Conservation (phyloP, 2,113 vertebrate genomes). For the Zosterops pallidus region DNA sequence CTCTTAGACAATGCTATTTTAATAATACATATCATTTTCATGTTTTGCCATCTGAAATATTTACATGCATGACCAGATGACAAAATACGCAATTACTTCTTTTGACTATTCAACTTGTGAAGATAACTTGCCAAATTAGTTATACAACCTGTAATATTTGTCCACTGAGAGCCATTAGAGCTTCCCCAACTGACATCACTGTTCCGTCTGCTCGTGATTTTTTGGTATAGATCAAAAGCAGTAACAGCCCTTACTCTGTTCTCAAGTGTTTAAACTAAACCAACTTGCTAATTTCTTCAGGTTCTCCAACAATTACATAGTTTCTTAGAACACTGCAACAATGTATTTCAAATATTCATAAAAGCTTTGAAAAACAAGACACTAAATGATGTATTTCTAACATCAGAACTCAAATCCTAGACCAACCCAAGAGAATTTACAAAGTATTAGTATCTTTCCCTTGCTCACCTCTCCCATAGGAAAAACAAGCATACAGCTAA, state of each 20-base stretch:
- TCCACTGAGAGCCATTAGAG: neutral
- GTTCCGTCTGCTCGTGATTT: neutral
- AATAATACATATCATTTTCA: neutral
- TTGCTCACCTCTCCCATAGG: neutral
- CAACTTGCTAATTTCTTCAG: neutral
- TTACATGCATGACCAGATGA: neutral
- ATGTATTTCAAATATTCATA: neutral
- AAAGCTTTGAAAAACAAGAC: neutral
- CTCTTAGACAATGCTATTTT: neutral
- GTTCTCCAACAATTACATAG: neutral
- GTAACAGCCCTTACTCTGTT: neutral
- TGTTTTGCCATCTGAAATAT: neutral
- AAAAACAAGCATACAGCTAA: neutral
- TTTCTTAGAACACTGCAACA: neutral
- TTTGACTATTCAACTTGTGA: conserved; percentile 21
- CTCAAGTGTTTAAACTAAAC: neutral
- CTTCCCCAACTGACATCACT: neutral
- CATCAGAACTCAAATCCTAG: neutral
- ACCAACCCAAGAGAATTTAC: neutral
- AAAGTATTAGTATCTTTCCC: neutral
- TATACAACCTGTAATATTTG: neutral
- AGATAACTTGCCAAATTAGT: neutral
- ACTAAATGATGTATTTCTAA: neutral
- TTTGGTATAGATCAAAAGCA: neutral
- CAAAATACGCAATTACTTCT: neutral